These are phyloP conservation scores for Nymphalis io DNA, from an alignment of 1,140 invertebrate genomes.

Conservation along the genomic window DNA sequence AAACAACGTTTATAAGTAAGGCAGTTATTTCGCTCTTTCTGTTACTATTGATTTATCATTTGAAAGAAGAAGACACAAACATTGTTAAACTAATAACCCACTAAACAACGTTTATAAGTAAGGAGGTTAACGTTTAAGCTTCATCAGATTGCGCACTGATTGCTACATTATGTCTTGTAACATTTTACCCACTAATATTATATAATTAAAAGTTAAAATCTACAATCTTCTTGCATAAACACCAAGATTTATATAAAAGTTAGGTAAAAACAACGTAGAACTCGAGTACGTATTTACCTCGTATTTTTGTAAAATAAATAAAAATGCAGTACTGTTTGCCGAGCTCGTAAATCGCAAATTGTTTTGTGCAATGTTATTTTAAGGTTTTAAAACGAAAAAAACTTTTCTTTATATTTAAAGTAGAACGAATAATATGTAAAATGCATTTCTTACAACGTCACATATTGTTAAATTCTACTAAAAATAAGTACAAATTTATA, in stretches of 20 bases:
- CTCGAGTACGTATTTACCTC: conserved; percentile 5
- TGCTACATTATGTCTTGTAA: background rate
- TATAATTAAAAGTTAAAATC: conserved; percentile 5
- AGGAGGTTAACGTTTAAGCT: background rate
- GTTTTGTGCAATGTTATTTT: conserved; percentile 16
- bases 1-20: too few relatives aligned
- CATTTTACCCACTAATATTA: background rate
- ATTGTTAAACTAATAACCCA: too few relatives aligned
- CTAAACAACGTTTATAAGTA: too few relatives aligned
- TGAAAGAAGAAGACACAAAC: too few relatives aligned
- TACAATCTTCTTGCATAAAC: background rate
- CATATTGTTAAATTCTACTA: background rate
- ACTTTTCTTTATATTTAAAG: background rate
- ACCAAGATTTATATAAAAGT: conserved; percentile 7
- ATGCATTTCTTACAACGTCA: background rate
- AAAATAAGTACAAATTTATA: too few relatives aligned
- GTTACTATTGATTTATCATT: too few relatives aligned
- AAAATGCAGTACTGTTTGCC: conserved; percentile 28
- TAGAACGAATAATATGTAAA: too few relatives aligned
- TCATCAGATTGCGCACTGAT: background rate
- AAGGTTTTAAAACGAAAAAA: conserved; percentile 11
- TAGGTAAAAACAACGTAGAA: conserved; percentile 26
- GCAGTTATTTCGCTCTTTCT: too few relatives aligned
- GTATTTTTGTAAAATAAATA: conserved; percentile 24
- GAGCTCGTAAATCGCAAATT: conserved; percentile 19